phyloP scores from a whole-genome alignment of 2,113 vertebrate species.

The Columbina picui region DNA sequence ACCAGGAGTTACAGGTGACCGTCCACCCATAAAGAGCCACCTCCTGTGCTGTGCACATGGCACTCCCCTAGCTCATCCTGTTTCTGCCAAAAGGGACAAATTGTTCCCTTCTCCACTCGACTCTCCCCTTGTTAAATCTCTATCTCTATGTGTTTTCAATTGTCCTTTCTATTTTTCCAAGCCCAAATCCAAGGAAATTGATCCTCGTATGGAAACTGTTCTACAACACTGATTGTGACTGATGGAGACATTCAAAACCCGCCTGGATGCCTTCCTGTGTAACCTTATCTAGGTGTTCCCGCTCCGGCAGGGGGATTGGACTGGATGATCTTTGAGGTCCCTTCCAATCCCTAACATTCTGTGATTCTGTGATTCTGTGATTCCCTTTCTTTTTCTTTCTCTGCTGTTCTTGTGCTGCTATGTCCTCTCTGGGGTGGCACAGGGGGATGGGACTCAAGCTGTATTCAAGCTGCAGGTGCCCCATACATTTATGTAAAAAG shows the following conservation, averaged over 20 bases:
- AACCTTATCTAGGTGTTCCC: too few species aligned
- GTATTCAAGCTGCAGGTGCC: not conserved
- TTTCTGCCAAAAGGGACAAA: not conserved
- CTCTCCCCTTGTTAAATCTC: not conserved
- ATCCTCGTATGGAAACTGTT: not conserved
- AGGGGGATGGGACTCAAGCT: not conserved
- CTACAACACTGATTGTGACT: not conserved
- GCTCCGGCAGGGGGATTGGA: too few species aligned
- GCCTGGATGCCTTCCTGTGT: too few species aligned
- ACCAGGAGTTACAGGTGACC: not conserved
- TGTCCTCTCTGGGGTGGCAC: not conserved
- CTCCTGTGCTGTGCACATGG: not conserved
- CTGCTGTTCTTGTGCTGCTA: not conserved
- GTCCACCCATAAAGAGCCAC: fast-evolving
- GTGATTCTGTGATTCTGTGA: too few species aligned
- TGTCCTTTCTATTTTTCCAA: not conserved
- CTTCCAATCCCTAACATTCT: too few species aligned
- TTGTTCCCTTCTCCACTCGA: not conserved
- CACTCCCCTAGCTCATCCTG: not conserved
- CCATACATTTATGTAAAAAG: not conserved
- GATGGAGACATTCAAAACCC: too few species aligned
- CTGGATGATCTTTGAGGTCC: too few species aligned
- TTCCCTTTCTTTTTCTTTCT: not conserved
- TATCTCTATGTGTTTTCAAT: not conserved
- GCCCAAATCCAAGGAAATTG: not conserved